Conservation (phyloP, 2,888 invertebrate species). For the Drosophila mercatorum region DNA sequence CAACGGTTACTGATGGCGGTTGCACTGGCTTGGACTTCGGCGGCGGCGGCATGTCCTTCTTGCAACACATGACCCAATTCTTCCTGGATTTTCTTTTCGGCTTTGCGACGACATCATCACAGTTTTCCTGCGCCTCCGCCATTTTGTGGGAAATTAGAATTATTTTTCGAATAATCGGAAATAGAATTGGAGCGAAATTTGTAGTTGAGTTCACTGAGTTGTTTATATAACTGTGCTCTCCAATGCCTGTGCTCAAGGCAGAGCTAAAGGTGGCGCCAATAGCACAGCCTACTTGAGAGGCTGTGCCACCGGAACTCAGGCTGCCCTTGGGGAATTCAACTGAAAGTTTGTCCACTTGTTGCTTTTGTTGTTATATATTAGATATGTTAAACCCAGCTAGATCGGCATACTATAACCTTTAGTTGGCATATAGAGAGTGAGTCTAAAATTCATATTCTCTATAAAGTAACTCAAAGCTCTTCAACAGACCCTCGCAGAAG, state of each 20-base stretch:
- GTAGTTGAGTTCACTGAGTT: neutral
- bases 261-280: too few relatives aligned
- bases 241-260: neutral
- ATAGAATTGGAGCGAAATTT: neutral
- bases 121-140: constrained; percentile 12
- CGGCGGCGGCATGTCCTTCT: constrained; percentile 12
- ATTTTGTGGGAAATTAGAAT: constrained; percentile 26
- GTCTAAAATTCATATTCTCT: neutral
- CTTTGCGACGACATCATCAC: neutral
- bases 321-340: neutral
- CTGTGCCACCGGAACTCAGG: neutral
- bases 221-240: neutral
- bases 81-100: constrained; percentile 4
- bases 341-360: neutral
- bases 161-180: neutral
- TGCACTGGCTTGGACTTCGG: neutral
- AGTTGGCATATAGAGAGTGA: neutral
- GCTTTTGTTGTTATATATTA: neutral
- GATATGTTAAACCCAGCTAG: neutral
- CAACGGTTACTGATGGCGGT: neutral
- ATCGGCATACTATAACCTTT: neutral
- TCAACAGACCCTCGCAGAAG: too few relatives aligned
- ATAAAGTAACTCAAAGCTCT: too few relatives aligned
- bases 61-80: constrained; percentile 27
- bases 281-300: too few relatives aligned